Conservation (phyloP, 2,113 vertebrate species). For the Microcebus lehilahytsara region DNA sequence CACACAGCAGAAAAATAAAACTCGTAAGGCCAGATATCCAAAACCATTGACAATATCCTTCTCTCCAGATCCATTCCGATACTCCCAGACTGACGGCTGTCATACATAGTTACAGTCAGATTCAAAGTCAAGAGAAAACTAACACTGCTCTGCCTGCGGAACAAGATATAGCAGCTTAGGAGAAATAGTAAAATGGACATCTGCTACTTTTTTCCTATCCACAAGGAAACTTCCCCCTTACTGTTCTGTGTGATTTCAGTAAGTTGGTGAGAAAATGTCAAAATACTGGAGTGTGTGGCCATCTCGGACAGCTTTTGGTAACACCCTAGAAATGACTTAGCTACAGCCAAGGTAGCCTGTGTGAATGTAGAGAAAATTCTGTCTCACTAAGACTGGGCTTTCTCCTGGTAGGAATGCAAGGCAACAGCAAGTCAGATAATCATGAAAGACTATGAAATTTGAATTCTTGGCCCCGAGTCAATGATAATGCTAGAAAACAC, state of each 20-base stretch:
- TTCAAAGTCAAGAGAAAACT: slow-evolving; percentile 13
- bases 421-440: not conserved
- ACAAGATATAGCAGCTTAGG: not conserved
- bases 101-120: not conserved
- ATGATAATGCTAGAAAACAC: slow-evolving; percentile 24
- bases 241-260: not conserved
- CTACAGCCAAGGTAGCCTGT: not conserved
- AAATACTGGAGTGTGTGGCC: not conserved
- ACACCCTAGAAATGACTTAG: slow-evolving; percentile 23
- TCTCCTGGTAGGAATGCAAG: not conserved
- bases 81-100: not conserved
- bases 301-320: slow-evolving; percentile 31
- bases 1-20: not conserved
- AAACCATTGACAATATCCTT: not conserved
- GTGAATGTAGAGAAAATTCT: not conserved
- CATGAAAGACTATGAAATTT: not conserved
- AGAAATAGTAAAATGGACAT: not conserved
- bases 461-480: not conserved
- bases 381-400: not conserved
- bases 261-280: not conserved
- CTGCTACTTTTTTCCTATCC: not conserved
- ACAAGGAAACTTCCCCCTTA: not conserved
- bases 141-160: not conserved
- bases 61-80: not conserved
- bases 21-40: not conserved